A percentile compares a stretch with the other conserved stretches of the same genome.
Evolutionary conservation across 2,888 invertebrate species (phyloP).

Genomic region (Macrostomum cliftonense): DNA sequence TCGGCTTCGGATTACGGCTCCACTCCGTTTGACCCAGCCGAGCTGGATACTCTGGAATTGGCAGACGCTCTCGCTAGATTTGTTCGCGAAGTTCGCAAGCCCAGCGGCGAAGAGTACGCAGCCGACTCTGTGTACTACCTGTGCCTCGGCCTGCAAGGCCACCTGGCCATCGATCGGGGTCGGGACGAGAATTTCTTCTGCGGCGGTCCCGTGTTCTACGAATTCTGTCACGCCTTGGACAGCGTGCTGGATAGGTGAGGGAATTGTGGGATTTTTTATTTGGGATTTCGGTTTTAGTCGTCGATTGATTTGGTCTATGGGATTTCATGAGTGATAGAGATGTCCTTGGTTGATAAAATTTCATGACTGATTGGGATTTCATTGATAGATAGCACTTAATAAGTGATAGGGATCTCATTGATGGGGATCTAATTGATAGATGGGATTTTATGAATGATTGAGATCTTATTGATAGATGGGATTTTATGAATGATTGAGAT

Average conservation of each 20-base stretch:
- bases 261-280: too few relatives aligned
- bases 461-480: too few relatives aligned
- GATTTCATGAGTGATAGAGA: too few relatives aligned
- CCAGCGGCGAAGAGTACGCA: constrained; percentile 73
- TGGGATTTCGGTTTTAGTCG: too few relatives aligned
- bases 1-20: not conserved
- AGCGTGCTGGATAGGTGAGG: not conserved
- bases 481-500: too few relatives aligned
- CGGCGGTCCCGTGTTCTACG: not conserved
- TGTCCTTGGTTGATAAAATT: too few relatives aligned
- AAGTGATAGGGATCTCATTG: too few relatives aligned
- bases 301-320: too few relatives aligned
- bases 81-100: constrained; percentile 68
- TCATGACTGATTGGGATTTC: too few relatives aligned
- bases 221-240: not conserved
- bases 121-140: constrained; percentile 85
- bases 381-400: too few relatives aligned
- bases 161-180: not conserved
- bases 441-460: too few relatives aligned
- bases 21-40: constrained; percentile 40
- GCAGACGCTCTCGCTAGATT: constrained; percentile 69
- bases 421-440: too few relatives aligned
- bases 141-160: constrained; percentile 53
- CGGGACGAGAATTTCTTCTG: not conserved
- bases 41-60: constrained; percentile 66